Conservation (phyloP, 2,888 invertebrate species). For the Parasteatoda lunata region DNA sequence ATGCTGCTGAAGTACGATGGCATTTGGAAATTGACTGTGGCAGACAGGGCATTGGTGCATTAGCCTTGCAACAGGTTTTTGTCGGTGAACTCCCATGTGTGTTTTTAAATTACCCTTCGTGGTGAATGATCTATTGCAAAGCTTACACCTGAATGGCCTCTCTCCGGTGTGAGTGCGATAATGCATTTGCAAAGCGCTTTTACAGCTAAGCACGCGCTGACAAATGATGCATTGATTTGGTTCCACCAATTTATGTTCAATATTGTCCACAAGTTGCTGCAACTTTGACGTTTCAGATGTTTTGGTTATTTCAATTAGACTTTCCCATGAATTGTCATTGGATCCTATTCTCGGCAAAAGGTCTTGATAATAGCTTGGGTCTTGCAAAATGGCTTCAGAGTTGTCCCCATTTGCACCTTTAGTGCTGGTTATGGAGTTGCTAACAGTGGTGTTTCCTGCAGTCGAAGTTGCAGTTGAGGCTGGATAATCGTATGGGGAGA, state of each 20-base stretch:
- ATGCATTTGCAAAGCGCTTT: constrained; percentile 98
- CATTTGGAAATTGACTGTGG: constrained; percentile 96
- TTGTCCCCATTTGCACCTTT: neutral
- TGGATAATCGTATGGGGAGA: constrained; percentile 71
- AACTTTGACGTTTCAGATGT: constrained; percentile 97
- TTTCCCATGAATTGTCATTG: constrained; percentile 94
- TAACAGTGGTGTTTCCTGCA: constrained; percentile 1
- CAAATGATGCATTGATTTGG: constrained; percentile 99
- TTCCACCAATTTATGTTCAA: constrained; percentile 89
- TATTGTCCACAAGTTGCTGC: constrained; percentile 96
- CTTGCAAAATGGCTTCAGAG: constrained; percentile 79
- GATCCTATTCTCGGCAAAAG: constrained; percentile 83
- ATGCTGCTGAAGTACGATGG: constrained; percentile 94
- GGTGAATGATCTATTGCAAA: constrained; percentile 97
- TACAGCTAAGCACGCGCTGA: constrained; percentile 95
- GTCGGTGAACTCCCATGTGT: constrained; percentile 98
- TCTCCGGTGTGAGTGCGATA: constrained; percentile 97
- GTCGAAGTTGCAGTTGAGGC: constrained; percentile 75
- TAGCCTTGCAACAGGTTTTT: constrained; percentile 89
- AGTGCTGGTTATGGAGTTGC: constrained; percentile 3
- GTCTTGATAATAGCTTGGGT: constrained; percentile 86
- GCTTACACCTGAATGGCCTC: constrained; percentile 95
- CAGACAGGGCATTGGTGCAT: constrained; percentile 97
- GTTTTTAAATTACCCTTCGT: constrained; percentile 99
- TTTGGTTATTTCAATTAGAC: constrained; percentile 96